Conservation (phyloP, 2,797 vertebrate species). For the Catharus ustulatus region DNA sequence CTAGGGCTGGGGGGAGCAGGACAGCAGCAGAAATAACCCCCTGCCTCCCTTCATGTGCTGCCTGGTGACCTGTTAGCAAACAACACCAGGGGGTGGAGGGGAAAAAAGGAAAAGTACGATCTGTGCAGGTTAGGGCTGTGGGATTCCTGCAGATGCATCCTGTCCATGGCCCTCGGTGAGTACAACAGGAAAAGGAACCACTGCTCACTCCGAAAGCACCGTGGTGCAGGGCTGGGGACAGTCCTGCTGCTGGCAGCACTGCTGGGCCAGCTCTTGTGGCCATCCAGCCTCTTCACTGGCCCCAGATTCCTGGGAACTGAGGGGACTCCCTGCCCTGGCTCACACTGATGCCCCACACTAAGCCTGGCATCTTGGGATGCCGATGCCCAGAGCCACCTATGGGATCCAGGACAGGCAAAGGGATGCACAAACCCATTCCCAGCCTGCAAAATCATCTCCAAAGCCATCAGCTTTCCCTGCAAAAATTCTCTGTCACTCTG, state of each 20-base stretch:
- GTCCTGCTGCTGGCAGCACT: neutral
- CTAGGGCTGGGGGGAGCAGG: neutral
- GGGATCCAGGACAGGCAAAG: neutral
- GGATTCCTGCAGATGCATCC: slow-evolving; percentile 84
- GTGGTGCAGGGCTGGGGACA: rapidly evolving
- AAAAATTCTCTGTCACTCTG: neutral
- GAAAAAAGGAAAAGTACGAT: slow-evolving; percentile 67
- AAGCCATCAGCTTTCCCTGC: neutral
- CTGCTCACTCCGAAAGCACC: slow-evolving; percentile 36
- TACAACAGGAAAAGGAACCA: slow-evolving; percentile 83
- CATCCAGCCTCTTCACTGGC: neutral
- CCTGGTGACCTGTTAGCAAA: slow-evolving; percentile 52
- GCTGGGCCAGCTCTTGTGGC: neutral
- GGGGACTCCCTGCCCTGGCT: neutral
- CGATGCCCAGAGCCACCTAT: rapidly evolving
- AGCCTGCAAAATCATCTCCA: neutral
- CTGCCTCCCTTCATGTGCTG: slow-evolving; percentile 10
- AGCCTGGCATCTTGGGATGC: neutral
- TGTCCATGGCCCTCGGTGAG: slow-evolving; percentile 70
- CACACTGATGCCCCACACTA: rapidly evolving
- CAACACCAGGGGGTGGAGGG: slow-evolving; percentile 20
- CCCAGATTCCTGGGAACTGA: rapidly evolving
- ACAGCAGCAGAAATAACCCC: neutral
- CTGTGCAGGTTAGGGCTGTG: slow-evolving; percentile 74
- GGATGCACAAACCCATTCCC: neutral